phyloP scores from a whole-genome alignment of 2,888 invertebrate genomes.

The Sclerodermus sp. region DNA sequence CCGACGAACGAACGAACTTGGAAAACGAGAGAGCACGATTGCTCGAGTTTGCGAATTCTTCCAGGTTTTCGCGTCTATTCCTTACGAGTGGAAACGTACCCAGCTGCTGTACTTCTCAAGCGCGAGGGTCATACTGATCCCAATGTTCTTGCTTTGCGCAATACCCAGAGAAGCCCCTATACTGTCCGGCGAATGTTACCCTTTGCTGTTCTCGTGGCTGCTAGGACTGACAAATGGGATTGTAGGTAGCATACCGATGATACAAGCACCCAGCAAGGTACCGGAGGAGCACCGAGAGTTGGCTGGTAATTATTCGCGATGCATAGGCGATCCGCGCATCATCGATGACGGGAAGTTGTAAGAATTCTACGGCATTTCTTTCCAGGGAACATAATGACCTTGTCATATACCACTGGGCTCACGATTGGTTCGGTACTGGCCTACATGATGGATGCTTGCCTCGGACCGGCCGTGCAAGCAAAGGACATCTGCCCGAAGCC shows the following conservation, averaged over 20 bases:
- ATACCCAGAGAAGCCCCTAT: conserved; percentile 76
- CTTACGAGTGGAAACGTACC: conserved; percentile 81
- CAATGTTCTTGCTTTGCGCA: conserved; percentile 79
- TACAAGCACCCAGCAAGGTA: conserved; percentile 84
- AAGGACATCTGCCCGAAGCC: conserved; percentile 46
- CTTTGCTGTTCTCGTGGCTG: conserved; percentile 68
- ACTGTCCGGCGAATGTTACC: conserved; percentile 67
- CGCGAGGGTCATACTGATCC: conserved; percentile 74
- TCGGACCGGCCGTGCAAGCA: conserved; percentile 47
- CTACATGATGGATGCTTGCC: conserved; percentile 68
- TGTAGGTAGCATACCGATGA: conserved; percentile 91
- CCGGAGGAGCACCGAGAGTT: conserved; percentile 84
- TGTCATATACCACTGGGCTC: conserved; percentile 86
- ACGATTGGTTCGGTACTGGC: conserved; percentile 83
- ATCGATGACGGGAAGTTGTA: not conserved
- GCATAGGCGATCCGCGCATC: no score
- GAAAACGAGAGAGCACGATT: no score
- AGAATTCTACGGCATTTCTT: not conserved
- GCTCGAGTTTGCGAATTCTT: conserved; percentile 8
- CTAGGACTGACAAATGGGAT: conserved; percentile 85
- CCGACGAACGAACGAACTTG: not conserved
- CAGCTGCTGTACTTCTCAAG: conserved; percentile 77
- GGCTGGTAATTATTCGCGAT: no score
- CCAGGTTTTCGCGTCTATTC: conserved; percentile 76
- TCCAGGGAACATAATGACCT: conserved; percentile 88